Percentiles rank a stretch among this genome's conserved stretches.
These are phyloP conservation scores for Drosophila malerkotliana DNA, from an alignment of 1,140 invertebrate species.

Conservation along the genomic window DNA sequence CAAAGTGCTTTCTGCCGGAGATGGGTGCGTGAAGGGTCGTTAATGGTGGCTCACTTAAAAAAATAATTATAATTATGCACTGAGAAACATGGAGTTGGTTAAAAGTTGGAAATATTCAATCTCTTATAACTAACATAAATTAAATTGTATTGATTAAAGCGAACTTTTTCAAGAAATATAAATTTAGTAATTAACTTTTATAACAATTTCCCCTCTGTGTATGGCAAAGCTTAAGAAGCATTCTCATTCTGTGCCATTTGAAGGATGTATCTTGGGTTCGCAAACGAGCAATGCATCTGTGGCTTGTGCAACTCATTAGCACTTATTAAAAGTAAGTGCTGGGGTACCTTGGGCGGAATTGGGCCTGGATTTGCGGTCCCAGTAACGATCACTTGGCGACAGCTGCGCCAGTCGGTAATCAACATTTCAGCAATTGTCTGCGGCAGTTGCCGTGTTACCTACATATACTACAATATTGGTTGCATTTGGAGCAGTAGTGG, in stretches of 20 bases:
- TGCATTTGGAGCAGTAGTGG: conserved; percentile 32
- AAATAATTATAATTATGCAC: conserved; percentile 3
- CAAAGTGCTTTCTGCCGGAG: conserved; percentile 41
- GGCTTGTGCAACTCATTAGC: conserved; percentile 77
- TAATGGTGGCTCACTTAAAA: conserved; percentile 1
- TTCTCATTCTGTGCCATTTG: neutral
- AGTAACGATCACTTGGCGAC: conserved; percentile 35
- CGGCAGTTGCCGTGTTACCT: conserved; percentile 13
- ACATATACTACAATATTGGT: conserved; percentile 11
- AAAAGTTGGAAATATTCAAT: neutral
- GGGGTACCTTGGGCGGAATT: conserved; percentile 37
- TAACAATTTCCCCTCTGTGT: neutral
- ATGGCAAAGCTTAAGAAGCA: neutral
- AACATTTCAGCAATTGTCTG: conserved; percentile 76
- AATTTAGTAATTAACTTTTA: neutral
- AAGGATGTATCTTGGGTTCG: conserved; percentile 16
- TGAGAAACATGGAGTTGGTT: neutral
- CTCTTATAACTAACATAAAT: too few relatives aligned
- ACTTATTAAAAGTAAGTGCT: conserved; percentile 74
- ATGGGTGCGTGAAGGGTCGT: conserved; percentile 6
- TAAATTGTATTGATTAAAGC: too few relatives aligned
- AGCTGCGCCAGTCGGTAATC: conserved; percentile 60
- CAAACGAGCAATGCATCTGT: conserved; percentile 16
- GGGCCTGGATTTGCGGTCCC: conserved; percentile 52
- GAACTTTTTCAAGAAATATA: too few relatives aligned